Evolutionary conservation across 2,797 vertebrate genomes (phyloP).

Genomic region (Enteromius radiatus): DNA sequence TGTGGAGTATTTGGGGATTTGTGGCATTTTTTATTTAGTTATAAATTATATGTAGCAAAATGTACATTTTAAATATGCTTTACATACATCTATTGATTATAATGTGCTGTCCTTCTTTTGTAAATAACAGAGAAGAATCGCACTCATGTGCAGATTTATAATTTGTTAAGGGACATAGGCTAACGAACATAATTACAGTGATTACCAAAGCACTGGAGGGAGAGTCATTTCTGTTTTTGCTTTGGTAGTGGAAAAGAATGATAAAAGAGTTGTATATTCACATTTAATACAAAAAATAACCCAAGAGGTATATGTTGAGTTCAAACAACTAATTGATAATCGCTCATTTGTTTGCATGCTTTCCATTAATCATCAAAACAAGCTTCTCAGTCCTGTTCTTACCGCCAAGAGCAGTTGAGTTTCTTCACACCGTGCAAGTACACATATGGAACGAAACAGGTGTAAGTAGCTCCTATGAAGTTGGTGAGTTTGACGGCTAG

Average conservation of each 20-base stretch:
- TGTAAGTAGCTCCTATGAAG: slow-evolving; percentile 78
- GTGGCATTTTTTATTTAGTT: too few relatives aligned
- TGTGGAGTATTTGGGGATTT: too few relatives aligned
- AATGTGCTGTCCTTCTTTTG: neutral
- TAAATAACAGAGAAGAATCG: slow-evolving; percentile 10
- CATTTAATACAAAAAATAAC: neutral
- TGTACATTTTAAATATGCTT: too few relatives aligned
- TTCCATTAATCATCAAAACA: neutral
- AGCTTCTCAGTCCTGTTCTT: neutral
- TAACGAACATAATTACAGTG: slow-evolving; percentile 13
- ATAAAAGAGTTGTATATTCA: neutral
- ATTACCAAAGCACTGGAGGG: slow-evolving; percentile 4
- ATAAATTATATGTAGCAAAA: too few relatives aligned
- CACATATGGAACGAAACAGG: slow-evolving; percentile 80
- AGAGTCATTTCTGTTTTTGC: neutral
- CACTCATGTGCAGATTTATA: neutral
- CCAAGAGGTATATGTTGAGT: neutral
- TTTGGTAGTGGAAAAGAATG: neutral
- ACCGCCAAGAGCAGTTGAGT: slow-evolving; percentile 68
- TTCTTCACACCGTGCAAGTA: slow-evolving; percentile 80
- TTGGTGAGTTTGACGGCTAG: slow-evolving; percentile 73
- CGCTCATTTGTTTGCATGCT: neutral
- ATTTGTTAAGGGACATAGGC: neutral
- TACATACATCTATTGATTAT: neutral
- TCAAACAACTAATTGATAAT: neutral